Percentiles rank a stretch among this genome's conserved stretches.
phyloP scores from a whole-genome alignment of 1,140 invertebrate species.

The Sipha flava region DNA sequence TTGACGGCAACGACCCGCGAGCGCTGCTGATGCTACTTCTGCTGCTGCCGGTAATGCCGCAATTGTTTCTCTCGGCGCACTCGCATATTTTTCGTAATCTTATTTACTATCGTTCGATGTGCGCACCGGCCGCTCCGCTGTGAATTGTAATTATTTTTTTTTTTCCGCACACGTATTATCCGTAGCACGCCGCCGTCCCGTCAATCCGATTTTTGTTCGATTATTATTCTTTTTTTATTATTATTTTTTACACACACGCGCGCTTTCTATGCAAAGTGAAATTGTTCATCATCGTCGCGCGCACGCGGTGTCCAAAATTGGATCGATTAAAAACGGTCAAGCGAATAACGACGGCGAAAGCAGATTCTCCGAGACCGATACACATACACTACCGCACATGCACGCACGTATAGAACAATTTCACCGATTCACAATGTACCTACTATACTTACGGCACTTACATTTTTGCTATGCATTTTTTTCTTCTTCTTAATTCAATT shows the following conservation, averaged over 20 bases:
- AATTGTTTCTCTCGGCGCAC: too few species aligned
- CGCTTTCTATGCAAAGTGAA: slow-evolving; percentile 26
- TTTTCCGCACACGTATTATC: not conserved
- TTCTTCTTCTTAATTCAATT: slow-evolving; percentile 10
- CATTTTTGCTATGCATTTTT: not conserved
- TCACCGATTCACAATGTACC: not conserved
- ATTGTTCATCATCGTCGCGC: not conserved
- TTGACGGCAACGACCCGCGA: too few species aligned
- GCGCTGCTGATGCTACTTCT: too few species aligned
- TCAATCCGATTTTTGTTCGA: not conserved
- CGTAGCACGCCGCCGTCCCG: too few species aligned
- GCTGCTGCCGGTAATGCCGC: too few species aligned
- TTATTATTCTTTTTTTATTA: not conserved
- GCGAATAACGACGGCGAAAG: not conserved
- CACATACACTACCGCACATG: not conserved
- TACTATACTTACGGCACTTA: not conserved
- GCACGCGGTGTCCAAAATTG: not conserved
- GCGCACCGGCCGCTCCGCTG: not conserved
- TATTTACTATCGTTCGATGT: too few species aligned
- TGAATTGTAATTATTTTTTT: not conserved
- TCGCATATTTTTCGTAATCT: too few species aligned
- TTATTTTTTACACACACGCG: not conserved
- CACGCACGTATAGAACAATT: not conserved
- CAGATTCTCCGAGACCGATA: not conserved
- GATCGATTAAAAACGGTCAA: slow-evolving; percentile 10